Percentiles rank a stretch among this genome's conserved stretches.
phyloP scores from a whole-genome alignment of 2,797 vertebrate species.

The Bryconaethiops microstoma region DNA sequence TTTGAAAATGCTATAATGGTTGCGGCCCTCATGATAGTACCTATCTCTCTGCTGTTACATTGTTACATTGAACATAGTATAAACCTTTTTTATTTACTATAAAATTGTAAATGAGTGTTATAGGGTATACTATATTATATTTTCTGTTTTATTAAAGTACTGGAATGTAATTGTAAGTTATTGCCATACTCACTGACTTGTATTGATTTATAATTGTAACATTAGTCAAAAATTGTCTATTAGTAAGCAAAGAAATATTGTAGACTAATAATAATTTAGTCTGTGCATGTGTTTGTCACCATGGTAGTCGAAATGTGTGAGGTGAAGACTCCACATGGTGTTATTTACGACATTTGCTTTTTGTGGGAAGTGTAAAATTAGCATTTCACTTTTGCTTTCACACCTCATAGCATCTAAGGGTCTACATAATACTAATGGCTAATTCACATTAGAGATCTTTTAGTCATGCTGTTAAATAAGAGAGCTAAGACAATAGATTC shows the following conservation, averaged over 20 bases:
- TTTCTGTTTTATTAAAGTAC: background rate
- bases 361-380: constrained; percentile 76
- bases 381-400: constrained; percentile 55
- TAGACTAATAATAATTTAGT: constrained; percentile 13
- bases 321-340: constrained; percentile 64
- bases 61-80: too few relatives aligned
- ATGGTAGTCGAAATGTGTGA: constrained; percentile 39
- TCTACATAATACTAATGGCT: constrained; percentile 23
- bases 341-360: constrained; percentile 76
- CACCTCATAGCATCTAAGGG: constrained; percentile 51
- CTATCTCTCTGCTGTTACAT: too few relatives aligned
- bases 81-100: too few relatives aligned
- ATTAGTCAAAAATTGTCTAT: background rate
- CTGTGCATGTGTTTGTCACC: background rate
- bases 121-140: too few relatives aligned
- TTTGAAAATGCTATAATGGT: too few relatives aligned
- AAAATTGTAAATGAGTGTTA: too few relatives aligned
- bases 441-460: constrained; percentile 9
- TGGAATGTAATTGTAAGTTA: background rate
- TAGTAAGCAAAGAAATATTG: background rate
- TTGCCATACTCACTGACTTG: background rate
- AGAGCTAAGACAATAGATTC: background rate
- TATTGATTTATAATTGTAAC: background rate
- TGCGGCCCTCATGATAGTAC: too few relatives aligned
- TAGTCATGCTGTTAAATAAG: background rate